Evolutionary conservation across 2,888 invertebrate species (phyloP), one percentile per base, ranked within the genome.

Genomic region (Agrochola circellaris): DNA sequence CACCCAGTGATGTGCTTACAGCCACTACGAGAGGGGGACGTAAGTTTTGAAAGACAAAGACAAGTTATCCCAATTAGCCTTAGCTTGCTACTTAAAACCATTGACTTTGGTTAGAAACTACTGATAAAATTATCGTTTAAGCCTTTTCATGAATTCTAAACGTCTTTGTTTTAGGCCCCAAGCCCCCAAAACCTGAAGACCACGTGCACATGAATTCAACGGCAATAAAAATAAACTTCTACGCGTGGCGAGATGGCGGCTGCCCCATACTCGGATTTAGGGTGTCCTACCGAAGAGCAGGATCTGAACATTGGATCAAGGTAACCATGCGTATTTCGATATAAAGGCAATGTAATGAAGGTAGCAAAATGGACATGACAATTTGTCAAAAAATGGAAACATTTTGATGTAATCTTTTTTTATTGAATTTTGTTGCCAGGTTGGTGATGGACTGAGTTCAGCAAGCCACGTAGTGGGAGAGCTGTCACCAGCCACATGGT

Each of bases 181-280:
- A 97, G 79, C 95, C 97, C 23, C 98, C 98, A 0, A 97, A 97
- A 77, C 97, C 98, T 56, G 97, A 98, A 81, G 98, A 98, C 85
- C 97, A 98, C 51, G 96, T 98, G 6, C 97, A 97, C 66, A 97
- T 98, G 81, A 99, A 98, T 92, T 97, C 98, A 0, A 98, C 98
- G 0, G 98, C 98, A 0, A 98, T 98, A 30, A 97, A 98, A 71
- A 96, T 99, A 30, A 98, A 98, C 90, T 97, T 99, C 82, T 97
- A 98, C 72, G 97, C 98, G 13, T 99, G 98, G 98, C 97, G 98
- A 34, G 98, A 98, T 88, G 98, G 98, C 1, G 98, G 98, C 61
- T 99, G 99, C 92, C 98, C 98, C 0, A 98, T 99, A 87, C 97
- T 97, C 1, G 98, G 98, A 79, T 98, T 98, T 91, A 97, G 97